phyloP scores from a whole-genome alignment of 2,113 vertebrate species.

The Neotragus moschatus region DNA sequence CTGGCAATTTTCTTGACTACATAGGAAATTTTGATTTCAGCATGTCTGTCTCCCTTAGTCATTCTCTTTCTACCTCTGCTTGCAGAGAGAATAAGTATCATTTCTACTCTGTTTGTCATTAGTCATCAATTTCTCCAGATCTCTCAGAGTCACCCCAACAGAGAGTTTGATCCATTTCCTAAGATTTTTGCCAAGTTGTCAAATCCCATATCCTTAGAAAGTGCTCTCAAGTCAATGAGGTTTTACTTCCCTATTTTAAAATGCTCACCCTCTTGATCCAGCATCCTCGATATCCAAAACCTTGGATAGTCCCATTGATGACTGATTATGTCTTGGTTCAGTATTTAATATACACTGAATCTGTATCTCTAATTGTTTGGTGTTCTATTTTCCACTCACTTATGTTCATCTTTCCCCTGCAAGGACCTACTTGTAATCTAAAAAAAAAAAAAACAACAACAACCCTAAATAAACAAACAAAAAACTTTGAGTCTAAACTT shows the following conservation, averaged over 20 bases:
- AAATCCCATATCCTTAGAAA: background rate
- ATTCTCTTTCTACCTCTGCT: background rate
- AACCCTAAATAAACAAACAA: background rate
- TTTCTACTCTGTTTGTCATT: background rate
- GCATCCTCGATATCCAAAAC: background rate
- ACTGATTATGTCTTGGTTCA: background rate
- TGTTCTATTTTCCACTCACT: background rate
- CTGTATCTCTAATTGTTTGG: background rate
- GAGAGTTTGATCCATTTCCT: background rate
- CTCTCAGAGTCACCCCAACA: background rate
- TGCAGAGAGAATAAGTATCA: background rate
- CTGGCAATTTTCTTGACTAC: background rate
- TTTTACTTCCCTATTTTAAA: background rate
- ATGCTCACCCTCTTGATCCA: background rate
- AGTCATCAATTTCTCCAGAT: background rate
- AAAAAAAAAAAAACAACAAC: accelerated
- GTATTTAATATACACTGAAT: background rate
- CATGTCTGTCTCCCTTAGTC: background rate
- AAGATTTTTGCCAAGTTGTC: background rate
- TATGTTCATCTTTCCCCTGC: background rate
- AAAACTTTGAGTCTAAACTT: background rate
- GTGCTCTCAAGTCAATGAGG: background rate
- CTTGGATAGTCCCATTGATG: background rate
- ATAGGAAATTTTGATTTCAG: background rate
- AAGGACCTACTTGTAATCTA: background rate